Conservation (phyloP, 2,113 vertebrate genomes). For the Chaetops frenatus region DNA sequence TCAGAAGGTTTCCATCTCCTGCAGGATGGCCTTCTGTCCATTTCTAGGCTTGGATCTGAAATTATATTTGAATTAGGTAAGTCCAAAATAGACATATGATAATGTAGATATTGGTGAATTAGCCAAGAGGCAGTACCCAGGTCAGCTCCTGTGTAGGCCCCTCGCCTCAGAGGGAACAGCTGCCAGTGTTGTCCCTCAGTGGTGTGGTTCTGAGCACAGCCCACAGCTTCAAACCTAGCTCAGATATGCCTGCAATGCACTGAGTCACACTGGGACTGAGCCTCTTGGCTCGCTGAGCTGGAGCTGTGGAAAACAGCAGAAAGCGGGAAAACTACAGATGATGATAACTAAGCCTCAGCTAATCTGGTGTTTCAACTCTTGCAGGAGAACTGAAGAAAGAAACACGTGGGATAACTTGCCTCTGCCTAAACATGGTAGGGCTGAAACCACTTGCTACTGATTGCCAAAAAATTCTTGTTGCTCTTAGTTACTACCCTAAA, state of each 20-base stretch:
- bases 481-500: not conserved
- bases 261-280: not conserved
- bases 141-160: not conserved
- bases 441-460: not conserved
- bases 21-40: constrained; percentile 42
- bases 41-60: not conserved
- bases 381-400: not conserved
- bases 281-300: not conserved
- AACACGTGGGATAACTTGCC: not conserved
- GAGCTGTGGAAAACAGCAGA: not conserved
- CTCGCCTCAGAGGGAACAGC: not conserved
- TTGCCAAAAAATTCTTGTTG: not conserved
- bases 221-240: not conserved
- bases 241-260: not conserved
- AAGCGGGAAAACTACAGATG: not conserved
- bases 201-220: not conserved
- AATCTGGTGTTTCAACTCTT: not conserved
- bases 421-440: not conserved
- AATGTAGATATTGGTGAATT: not conserved
- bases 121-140: not conserved
- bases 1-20: constrained; percentile 26
- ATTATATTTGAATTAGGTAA: not conserved
- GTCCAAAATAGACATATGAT: not conserved
- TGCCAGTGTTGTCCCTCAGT: not conserved
- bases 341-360: not conserved